phyloP scores from a whole-genome alignment of 2,113 vertebrate genomes.

The Oriolus oriolus region DNA sequence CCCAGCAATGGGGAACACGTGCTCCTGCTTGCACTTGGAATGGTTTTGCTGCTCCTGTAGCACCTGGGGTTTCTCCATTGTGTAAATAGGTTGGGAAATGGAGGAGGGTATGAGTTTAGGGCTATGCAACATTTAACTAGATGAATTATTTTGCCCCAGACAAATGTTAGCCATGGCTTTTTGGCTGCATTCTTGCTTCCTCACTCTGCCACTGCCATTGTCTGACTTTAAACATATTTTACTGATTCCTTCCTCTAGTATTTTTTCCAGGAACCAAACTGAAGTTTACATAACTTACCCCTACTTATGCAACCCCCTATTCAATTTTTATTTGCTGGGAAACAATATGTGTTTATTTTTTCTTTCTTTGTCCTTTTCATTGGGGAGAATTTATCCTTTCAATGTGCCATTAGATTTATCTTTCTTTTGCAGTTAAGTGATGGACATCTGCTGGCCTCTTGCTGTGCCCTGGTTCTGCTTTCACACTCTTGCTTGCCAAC shows the following conservation, averaged over 20 bases:
- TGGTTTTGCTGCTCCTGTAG: background rate
- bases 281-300: background rate
- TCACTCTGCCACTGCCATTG: background rate
- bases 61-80: fast-evolving
- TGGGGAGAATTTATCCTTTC: background rate
- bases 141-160: background rate
- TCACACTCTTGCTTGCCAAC: background rate
- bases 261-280: slow-evolving; percentile 6
- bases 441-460: background rate
- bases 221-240: background rate
- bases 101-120: background rate
- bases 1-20: fast-evolving
- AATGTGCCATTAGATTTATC: background rate
- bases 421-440: background rate
- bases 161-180: background rate
- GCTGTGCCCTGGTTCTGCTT: background rate
- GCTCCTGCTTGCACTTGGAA: background rate
- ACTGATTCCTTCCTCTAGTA: background rate
- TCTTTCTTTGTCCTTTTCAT: background rate
- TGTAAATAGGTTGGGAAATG: background rate
- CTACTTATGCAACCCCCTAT: background rate
- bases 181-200: background rate
- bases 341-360: background rate
- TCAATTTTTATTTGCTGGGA: background rate
- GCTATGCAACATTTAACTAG: background rate